Evolutionary conservation across 2,797 vertebrate species (phyloP).

Genomic region (Allobates femoralis): DNA sequence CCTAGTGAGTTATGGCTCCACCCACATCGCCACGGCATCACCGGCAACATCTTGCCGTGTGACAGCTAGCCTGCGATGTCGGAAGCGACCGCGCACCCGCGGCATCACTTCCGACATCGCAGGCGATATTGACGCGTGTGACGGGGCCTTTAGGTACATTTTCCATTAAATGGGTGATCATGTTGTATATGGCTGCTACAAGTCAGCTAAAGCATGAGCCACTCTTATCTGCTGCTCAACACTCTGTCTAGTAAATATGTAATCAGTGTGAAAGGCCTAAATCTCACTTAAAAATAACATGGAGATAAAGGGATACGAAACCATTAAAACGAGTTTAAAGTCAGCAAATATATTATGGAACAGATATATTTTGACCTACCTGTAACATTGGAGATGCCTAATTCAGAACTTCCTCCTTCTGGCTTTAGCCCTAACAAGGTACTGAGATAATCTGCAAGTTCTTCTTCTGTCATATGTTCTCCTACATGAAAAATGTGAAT

Average conservation of each 20-base stretch:
- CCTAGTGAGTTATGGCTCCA: no score
- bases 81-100: no score
- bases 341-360: neutral
- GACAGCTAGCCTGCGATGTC: no score
- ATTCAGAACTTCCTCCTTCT: conserved; percentile 70
- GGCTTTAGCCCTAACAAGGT: conserved; percentile 77
- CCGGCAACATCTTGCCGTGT: no score
- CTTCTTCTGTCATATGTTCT: conserved; percentile 88
- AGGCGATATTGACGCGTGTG: no score
- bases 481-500: conserved; percentile 73
- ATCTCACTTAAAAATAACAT: neutral
- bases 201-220: neutral
- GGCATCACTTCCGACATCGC: no score
- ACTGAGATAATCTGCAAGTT: conserved; percentile 82
- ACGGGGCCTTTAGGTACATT: no score
- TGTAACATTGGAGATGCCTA: conserved; percentile 54
- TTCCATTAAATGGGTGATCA: neutral
- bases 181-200: neutral
- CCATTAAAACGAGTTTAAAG: neutral
- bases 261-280: neutral
- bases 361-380: conserved; percentile 66
- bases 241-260: neutral
- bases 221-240: neutral
- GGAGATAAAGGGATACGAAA: neutral
- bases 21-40: no score